Evolutionary conservation across 1,140 invertebrate genomes (phyloP).

Genomic region (Schlechtendalia chinensis): DNA sequence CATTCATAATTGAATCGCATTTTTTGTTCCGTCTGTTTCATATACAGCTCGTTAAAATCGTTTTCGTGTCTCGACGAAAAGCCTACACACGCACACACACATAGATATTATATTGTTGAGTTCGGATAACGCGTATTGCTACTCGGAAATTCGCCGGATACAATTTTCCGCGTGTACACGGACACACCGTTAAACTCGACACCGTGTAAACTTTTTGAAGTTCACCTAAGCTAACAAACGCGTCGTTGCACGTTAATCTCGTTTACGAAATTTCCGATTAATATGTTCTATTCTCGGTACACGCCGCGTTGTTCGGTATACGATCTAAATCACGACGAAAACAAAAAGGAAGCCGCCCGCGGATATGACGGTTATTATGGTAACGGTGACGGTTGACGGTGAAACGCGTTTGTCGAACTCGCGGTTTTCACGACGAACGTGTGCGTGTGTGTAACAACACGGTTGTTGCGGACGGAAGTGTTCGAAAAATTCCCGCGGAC

Average conservation of each 20-base stretch:
- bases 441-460: no score
- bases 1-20: neutral
- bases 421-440: no score
- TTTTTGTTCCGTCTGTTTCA: neutral
- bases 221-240: neutral
- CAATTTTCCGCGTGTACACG: neutral
- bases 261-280: no score
- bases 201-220: neutral
- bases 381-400: no score
- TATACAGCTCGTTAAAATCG: neutral
- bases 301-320: no score
- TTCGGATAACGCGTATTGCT: neutral
- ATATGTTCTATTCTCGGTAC: no score
- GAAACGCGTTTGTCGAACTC: no score
- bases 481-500: no score
- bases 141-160: neutral
- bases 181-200: neutral
- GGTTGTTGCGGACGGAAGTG: no score
- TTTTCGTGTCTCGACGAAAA: neutral
- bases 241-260: neutral
- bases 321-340: no score
- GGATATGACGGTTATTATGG: no score
- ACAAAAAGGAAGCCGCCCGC: no score
- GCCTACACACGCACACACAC: neutral
- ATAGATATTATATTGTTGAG: neutral